These are phyloP conservation scores for Thymallus thymallus DNA, from an alignment of 2,113 vertebrate species.

Conservation along the genomic window DNA sequence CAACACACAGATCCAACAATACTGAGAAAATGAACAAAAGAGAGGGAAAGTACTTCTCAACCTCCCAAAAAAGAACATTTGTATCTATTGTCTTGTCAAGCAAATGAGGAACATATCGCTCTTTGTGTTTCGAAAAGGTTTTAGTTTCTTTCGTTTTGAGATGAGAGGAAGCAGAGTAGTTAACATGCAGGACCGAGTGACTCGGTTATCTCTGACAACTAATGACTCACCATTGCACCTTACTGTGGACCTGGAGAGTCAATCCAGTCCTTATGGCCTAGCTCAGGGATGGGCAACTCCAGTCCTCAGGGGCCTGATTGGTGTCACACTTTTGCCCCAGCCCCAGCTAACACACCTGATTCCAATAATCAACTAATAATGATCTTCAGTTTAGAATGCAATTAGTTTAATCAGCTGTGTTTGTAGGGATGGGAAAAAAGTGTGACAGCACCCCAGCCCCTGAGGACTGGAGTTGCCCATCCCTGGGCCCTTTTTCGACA, in stretches of 20 bases:
- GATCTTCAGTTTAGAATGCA: no score
- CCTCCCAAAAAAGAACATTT: constrained; percentile 57
- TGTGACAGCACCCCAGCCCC: no score
- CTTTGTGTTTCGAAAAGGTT: constrained; percentile 51
- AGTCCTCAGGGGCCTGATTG: no score
- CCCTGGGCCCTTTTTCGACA: constrained; percentile 42
- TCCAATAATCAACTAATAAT: no score
- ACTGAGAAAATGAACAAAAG: constrained; percentile 65
- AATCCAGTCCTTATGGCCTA: constrained; percentile 55
- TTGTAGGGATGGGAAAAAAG: no score
- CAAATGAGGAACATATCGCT: constrained; percentile 56
- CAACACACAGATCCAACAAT: constrained; percentile 76
- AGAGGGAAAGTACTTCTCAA: constrained; percentile 62
- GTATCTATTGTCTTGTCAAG: constrained; percentile 54
- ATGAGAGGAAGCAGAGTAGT: constrained; percentile 64
- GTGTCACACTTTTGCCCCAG: no score
- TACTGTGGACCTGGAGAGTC: constrained; percentile 39
- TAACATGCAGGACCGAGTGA: constrained; percentile 70
- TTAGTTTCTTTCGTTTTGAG: constrained; percentile 49
- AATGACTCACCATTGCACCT: constrained; percentile 37
- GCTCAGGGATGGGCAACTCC: constrained; percentile 1
- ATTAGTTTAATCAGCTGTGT: no score
- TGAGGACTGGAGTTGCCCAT: no score
- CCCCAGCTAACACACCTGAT: no score
- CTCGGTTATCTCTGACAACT: constrained; percentile 30